Evolutionary conservation across 2,797 vertebrate genomes (phyloP), one percentile per base, ranked within the genome.

Genomic region (Sebastes aleutianus): DNA sequence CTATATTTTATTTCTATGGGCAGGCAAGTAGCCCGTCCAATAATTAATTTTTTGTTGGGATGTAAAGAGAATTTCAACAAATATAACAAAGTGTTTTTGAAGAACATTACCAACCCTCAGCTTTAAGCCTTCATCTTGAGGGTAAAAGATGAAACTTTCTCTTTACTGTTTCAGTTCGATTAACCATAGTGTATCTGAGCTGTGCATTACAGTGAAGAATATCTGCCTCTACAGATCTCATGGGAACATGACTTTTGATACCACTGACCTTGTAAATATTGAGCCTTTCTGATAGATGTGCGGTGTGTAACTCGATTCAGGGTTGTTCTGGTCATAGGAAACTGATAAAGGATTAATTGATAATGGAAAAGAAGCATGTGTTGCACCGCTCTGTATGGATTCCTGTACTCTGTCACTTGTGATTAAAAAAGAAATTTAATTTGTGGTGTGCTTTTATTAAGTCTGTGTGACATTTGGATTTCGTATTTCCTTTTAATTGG

Each of bases 211-310:
- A 79, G 78, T 79, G 83, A 89, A 53, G 75, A 86, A 64, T 83
- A 87, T 89, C 82, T 71, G 79, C 85, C 85, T 93, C 83, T 75
- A 74, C 74, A 53, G 67, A 84, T 70, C 88, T 92, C 83, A 74
- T 61, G 59, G 53, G 50, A 89, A 71, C 61, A 61, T 53, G 85
- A 82, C 62, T 88, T 88, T 88, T 90, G 87, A 93, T 89, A 78
- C 80, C 70, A 50, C 61, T 92, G 93, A 95, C 94, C 94, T 95
- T 95, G 92, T 88, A 85, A 81, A 85, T 89, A 89, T 87, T 57
- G 84, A 92, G 74, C 73, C 63, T 85, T 57, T 80, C 56, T 27
- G 74, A 86, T 77, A 61, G 70, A 82, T 81, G 64, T 53, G 43
- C 26, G 27, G 61, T 53, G 65, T 13, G 70, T 68, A 86, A 89